phyloP scores from a whole-genome alignment of 2,797 vertebrate species.

The Gymnodraco acuticeps region DNA sequence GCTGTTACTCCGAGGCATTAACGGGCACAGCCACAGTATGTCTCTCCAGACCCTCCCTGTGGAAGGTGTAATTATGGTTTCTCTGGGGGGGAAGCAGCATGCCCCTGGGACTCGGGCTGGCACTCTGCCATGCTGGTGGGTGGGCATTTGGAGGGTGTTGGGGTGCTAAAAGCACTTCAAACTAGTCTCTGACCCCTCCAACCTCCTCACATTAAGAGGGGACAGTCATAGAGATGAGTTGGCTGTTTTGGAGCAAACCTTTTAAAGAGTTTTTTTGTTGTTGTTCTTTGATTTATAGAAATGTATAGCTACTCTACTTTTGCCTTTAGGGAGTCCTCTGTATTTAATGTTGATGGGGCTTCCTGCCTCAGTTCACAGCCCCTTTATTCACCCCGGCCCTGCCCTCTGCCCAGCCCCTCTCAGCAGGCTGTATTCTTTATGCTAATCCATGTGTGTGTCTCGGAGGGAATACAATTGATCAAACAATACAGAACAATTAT shows the following conservation, averaged over 20 bases:
- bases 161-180: constrained; percentile 34
- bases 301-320: constrained; percentile 27
- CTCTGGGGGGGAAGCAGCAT: constrained; percentile 55
- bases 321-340: constrained; percentile 50
- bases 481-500: constrained; percentile 77
- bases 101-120: constrained; percentile 49
- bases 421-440: constrained; percentile 84
- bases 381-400: constrained; percentile 58
- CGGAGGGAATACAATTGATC: constrained; percentile 79
- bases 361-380: constrained; percentile 68
- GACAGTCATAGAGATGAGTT: constrained; percentile 30
- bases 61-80: constrained; percentile 72
- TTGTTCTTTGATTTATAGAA: constrained; percentile 24
- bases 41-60: constrained; percentile 43
- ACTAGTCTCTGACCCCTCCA: constrained; percentile 9
- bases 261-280: not conserved
- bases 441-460: constrained; percentile 78
- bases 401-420: constrained; percentile 58
- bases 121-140: constrained; percentile 39
- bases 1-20: constrained; percentile 60
- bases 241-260: constrained; percentile 15
- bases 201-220: constrained; percentile 21
- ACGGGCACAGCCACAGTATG: constrained; percentile 49
- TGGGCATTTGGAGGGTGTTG: constrained; percentile 29
- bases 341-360: constrained; percentile 73